Evolutionary conservation across 2,888 invertebrate species (phyloP).

Genomic region (Sialis fuliginosa): DNA sequence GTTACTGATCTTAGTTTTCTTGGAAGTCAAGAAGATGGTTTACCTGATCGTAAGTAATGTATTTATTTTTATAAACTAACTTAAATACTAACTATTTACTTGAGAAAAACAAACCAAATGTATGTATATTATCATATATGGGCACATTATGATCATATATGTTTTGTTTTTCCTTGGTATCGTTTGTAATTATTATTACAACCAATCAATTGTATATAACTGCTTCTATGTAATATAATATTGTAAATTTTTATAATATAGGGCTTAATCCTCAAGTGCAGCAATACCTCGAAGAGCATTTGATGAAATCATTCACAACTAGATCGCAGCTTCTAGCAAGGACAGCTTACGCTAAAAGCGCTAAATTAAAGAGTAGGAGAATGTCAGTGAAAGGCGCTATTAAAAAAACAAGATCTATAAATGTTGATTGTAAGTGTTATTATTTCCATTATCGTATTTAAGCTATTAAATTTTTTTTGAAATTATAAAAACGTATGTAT

Average conservation of each 20-base stretch:
- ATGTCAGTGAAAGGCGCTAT: slow-evolving; percentile 88
- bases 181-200: too few relatives aligned
- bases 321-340: slow-evolving; percentile 48
- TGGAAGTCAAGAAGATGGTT: slow-evolving; percentile 81
- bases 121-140: too few relatives aligned
- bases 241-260: slow-evolving; percentile 19
- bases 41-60: slow-evolving; percentile 56
- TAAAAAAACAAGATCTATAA: slow-evolving; percentile 83
- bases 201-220: too few relatives aligned
- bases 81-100: background rate
- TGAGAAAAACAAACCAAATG: background rate
- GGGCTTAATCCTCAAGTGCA: slow-evolving; percentile 68
- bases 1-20: slow-evolving; percentile 93
- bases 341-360: slow-evolving; percentile 29
- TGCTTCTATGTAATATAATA: background rate
- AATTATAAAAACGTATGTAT: too few relatives aligned
- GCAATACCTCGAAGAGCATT: slow-evolving; percentile 70
- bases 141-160: too few relatives aligned
- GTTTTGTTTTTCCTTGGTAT: too few relatives aligned
- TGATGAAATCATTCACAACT: slow-evolving; percentile 61
- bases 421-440: slow-evolving; percentile 60
- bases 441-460: too few relatives aligned
- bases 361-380: slow-evolving; percentile 43
- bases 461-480: too few relatives aligned
- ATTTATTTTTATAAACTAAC: background rate